phyloP scores from a whole-genome alignment of 1,140 invertebrate species.

The Acyrthosiphon pisum region DNA sequence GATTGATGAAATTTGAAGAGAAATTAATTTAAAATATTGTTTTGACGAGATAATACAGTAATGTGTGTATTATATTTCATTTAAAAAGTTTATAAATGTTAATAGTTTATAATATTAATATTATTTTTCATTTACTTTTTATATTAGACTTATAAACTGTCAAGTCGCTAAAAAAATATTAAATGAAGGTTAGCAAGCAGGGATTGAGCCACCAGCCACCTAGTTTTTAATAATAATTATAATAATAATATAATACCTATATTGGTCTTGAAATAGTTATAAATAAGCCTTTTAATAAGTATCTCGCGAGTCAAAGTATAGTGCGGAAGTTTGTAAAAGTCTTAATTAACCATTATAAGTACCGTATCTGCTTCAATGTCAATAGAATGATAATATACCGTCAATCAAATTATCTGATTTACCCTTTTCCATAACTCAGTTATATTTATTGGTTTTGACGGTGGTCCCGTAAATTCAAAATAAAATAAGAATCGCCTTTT shows the following conservation, averaged over 20 bases:
- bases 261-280: no score
- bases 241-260: background rate
- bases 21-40: background rate
- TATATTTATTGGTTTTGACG: no score
- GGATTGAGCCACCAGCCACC: background rate
- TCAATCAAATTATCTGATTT: no score
- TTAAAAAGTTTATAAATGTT: background rate
- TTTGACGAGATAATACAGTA: background rate
- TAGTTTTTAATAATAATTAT: background rate
- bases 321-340: no score
- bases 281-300: no score
- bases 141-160: no score
- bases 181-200: background rate
- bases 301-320: no score
- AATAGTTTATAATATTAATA: background rate
- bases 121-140: background rate
- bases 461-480: no score
- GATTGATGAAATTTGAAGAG: background rate
- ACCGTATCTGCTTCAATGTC: no score
- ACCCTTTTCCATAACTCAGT: no score
- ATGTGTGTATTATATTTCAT: background rate
- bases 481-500: no score
- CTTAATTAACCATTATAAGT: no score
- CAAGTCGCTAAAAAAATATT: background rate
- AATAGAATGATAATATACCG: background rate